A percentile compares a stretch with the other conserved stretches of the same genome.
Evolutionary conservation across 2,113 vertebrate species (phyloP).

Genomic region (Myotis brandtii): DNA sequence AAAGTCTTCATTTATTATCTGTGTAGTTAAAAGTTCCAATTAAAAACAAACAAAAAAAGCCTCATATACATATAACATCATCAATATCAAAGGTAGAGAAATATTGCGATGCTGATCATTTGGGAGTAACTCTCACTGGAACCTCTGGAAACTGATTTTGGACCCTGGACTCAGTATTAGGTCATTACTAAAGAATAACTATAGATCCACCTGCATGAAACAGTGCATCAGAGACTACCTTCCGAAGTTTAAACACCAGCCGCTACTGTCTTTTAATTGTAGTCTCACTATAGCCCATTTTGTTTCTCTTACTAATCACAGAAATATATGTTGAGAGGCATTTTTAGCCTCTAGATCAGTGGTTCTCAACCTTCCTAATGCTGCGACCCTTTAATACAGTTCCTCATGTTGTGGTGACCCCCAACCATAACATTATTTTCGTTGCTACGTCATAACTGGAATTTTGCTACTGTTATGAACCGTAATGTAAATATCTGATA

Average conservation of each 20-base stretch:
- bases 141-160: neutral
- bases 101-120: neutral
- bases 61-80: neutral
- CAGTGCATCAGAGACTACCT: neutral
- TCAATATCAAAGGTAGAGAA: neutral
- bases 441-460: no score
- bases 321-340: neutral
- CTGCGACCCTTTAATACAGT: no score
- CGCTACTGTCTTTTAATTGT: neutral
- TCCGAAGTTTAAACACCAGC: neutral
- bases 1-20: neutral
- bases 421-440: no score
- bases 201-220: neutral
- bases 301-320: neutral
- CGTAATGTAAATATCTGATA: no score
- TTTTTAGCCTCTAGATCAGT: neutral
- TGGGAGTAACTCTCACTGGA: neutral
- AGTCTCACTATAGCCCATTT: neutral
- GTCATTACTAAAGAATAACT: neutral
- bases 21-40: neutral
- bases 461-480: no score
- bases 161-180: neutral
- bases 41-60: slow-evolving; percentile 16
- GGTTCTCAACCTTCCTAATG: no score
- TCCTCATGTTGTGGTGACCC: no score